Evolutionary conservation across 2,888 invertebrate species (phyloP).

Genomic region (Parasteatoda lunata): DNA sequence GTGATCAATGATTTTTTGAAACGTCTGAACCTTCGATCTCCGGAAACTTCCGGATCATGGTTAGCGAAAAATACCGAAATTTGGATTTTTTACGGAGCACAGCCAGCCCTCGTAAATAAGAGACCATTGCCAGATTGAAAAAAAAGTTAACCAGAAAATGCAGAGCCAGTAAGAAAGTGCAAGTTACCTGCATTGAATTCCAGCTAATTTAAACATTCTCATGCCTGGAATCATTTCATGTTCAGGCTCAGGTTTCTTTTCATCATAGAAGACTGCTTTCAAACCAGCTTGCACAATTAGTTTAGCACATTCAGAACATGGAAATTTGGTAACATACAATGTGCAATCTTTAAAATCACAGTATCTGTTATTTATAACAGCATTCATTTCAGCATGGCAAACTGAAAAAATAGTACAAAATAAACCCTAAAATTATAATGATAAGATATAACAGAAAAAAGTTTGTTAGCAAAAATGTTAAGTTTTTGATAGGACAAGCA

Average conservation of each 20-base stretch:
- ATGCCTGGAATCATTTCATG: conserved; percentile 83
- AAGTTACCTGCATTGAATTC: conserved; percentile 80
- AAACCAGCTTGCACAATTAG: conserved; percentile 96
- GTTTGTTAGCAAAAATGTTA: no score
- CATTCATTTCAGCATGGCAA: conserved; percentile 98
- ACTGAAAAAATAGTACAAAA: conserved; percentile 79
- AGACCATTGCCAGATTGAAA: no score
- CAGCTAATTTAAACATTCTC: conserved; percentile 86
- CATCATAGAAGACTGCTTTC: conserved; percentile 79
- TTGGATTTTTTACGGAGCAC: no score
- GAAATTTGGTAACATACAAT: conserved; percentile 92
- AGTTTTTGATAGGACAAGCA: no score
- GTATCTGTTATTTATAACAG: conserved; percentile 91
- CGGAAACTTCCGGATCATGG: no score
- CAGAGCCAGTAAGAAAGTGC: neutral
- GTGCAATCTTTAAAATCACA: conserved; percentile 84
- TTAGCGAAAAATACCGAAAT: no score
- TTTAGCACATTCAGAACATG: conserved; percentile 98
- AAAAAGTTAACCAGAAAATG: no score
- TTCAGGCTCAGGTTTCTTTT: conserved; percentile 86
- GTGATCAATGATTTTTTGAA: no score
- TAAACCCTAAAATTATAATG: no score
- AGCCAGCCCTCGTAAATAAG: no score
- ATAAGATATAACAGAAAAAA: no score
- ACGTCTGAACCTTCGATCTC: no score